These are phyloP conservation scores for Ranitomeya imitator DNA, from an alignment of 2,113 vertebrate genomes.

Conservation along the genomic window DNA sequence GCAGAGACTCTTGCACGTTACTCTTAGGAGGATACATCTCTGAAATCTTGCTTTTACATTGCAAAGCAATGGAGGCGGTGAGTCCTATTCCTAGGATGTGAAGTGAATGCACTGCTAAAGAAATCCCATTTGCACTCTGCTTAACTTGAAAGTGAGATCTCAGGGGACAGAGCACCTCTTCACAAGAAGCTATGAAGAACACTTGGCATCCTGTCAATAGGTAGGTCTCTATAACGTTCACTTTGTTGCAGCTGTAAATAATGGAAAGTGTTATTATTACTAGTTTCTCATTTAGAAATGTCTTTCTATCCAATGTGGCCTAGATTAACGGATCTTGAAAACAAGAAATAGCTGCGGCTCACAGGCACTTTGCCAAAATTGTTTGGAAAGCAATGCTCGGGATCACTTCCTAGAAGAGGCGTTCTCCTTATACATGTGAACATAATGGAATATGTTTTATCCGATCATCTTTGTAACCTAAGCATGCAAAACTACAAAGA, in stretches of 20 bases:
- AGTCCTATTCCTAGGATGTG: not conserved
- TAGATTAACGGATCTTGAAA: not conserved
- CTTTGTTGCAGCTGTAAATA: not conserved
- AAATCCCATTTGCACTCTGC: not conserved
- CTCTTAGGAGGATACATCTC: not conserved
- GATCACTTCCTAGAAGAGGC: not conserved
- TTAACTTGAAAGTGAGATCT: not conserved
- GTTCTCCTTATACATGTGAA: not conserved
- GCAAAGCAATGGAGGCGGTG: not conserved
- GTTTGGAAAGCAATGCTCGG: not conserved
- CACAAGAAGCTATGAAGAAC: not conserved
- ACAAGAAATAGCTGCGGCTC: not conserved
- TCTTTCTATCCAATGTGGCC: not conserved
- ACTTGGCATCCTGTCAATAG: not conserved
- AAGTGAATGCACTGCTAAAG: not conserved
- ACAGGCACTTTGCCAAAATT: not conserved
- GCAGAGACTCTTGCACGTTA: not conserved
- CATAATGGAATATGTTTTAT: not conserved
- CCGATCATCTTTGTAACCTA: not conserved
- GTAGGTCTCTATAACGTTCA: not conserved
- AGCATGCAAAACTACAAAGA: not conserved
- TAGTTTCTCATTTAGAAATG: not conserved
- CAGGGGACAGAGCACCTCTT: not conserved
- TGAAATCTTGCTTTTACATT: not conserved
- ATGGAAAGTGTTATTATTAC: not conserved